Evolutionary conservation across 1,140 invertebrate genomes (phyloP), one percentile per base, ranked within the genome.

Genomic region (Heliconius melpomene): DNA sequence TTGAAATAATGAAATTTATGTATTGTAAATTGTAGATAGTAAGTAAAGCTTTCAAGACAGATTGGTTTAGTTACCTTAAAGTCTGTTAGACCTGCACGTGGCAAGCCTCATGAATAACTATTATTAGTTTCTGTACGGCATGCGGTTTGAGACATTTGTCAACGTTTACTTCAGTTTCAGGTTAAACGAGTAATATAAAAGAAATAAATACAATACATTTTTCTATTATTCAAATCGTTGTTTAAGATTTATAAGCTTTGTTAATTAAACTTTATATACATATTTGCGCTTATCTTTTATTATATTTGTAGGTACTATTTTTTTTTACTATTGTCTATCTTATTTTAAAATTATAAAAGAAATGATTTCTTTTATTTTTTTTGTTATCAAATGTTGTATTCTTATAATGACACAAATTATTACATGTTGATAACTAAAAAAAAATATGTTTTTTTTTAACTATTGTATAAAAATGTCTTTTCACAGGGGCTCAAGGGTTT

Each of bases 41-140:
- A n/a, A 29, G 23, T 66, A 29, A 66, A 66, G 26, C 60, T 66
- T 66, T 66, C 60, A 29, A 66, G 13, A 66, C 60, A 29, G 23
- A 66, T 66, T 66, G 60, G 60, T 66, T 57, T 57, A n/a, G 54
- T 57, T 57, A 26, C 26, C 26, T 66, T 66, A 11, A 60, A 23
- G 54, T 26, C 32, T 72, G 2, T n/a, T 40, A 50, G 26, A 38
- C 2, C 18, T 32, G 57, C 78, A 79, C 78, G 78, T 79, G 78
- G 57, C 57, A 26, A 50, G 26, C 38, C 78, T 75, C 73, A 75
- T 79, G 73, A 79, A 74, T 79, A 75, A 20, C 72, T 75, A 71
- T 79, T 79, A 79, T 74, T 79, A 79, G 60, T 66, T 66, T 18
- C 73, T 29, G 1, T 52, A 40, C 74, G 26, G 52, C 72, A 71